These are phyloP conservation scores for Parauchenoglanis punctatus DNA, from an alignment of 2,797 vertebrate species.

Conservation along the genomic window DNA sequence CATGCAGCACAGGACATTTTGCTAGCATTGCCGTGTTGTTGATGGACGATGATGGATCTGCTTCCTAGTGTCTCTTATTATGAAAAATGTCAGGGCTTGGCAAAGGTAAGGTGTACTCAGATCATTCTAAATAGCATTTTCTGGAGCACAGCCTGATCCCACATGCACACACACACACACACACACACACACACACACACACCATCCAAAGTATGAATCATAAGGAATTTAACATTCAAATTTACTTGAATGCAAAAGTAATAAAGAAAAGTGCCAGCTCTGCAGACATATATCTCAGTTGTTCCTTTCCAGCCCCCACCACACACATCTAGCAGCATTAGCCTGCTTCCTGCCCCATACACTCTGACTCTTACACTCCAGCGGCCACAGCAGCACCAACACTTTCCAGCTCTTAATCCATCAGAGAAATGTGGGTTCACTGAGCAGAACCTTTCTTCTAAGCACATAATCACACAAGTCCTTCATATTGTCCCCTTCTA, in stretches of 20 bases:
- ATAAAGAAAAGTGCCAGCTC: constrained; percentile 9
- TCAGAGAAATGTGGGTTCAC: constrained; percentile 8
- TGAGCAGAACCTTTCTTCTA: neutral
- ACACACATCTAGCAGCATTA: constrained; percentile 7
- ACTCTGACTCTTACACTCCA: constrained; percentile 10
- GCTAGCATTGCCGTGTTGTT: neutral
- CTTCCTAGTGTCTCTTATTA: constrained; percentile 1
- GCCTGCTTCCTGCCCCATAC: neutral
- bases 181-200: constrained; percentile 52
- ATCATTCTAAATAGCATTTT: constrained; percentile 2
- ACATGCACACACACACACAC: constrained; percentile 52
- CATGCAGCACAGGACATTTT: constrained; percentile 10
- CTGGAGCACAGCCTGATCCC: neutral
- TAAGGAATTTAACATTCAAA: neutral
- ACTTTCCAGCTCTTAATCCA: constrained; percentile 31
- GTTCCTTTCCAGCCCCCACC: neutral
- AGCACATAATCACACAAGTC: neutral
- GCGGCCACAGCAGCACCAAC: constrained; percentile 6
- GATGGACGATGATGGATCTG: constrained; percentile 15
- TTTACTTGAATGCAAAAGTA: neutral
- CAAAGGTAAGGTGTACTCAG: constrained; percentile 11
- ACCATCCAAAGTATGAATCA: neutral
- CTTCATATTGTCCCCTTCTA: neutral
- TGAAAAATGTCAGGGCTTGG: constrained; percentile 1
- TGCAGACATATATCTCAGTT: constrained; percentile 5